Conservation (phyloP, 1,140 invertebrate species). For the Papilio xuthus region DNA sequence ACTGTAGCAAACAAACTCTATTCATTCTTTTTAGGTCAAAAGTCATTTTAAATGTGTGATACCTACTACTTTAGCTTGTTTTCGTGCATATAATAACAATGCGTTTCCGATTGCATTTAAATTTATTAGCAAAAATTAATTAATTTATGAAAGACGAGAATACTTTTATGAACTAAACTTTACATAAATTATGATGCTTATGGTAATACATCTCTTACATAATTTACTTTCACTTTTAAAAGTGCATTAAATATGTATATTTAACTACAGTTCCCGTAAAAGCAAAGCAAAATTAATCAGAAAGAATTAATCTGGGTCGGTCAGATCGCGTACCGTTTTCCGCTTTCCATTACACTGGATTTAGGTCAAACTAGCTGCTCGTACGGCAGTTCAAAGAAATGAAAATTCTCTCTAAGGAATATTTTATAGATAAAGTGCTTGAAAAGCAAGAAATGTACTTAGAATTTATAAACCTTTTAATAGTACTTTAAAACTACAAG, state of each 20-base stretch:
- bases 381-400: neutral
- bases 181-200: neutral
- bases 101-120: neutral
- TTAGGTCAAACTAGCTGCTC: constrained; percentile 28
- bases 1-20: neutral
- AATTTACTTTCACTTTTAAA: neutral
- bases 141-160: neutral
- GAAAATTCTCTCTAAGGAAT: neutral
- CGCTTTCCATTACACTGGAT: constrained; percentile 21
- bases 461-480: neutral
- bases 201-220: neutral
- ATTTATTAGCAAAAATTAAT: neutral
- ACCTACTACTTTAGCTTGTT: too few species aligned
- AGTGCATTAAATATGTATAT: neutral
- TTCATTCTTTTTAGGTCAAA: neutral
- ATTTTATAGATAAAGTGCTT: neutral
- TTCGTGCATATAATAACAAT: too few species aligned
- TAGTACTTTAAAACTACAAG: too few species aligned
- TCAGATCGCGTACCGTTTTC: constrained; percentile 6
- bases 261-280: neutral
- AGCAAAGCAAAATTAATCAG: neutral
- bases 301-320: neutral
- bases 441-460: neutral
- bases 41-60: neutral
- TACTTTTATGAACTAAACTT: neutral